Conservation (phyloP, 2,113 vertebrate species). For the Alexandromys fortis region DNA sequence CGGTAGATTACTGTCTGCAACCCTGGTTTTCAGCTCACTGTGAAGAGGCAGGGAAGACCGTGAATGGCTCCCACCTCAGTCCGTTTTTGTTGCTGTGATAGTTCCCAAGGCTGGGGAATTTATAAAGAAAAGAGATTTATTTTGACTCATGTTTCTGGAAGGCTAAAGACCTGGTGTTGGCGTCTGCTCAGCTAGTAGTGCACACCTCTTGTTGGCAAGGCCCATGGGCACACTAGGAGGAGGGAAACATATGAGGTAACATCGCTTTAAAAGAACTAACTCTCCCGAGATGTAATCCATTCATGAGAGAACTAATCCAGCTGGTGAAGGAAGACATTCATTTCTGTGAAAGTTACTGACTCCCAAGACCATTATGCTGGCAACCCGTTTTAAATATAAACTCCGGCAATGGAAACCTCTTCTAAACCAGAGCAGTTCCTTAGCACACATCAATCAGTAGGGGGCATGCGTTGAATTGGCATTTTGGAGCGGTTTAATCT, state of each 20-base stretch:
- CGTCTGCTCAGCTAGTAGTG: neutral
- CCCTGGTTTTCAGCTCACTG: neutral
- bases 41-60: neutral
- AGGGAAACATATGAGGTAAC: neutral
- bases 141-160: neutral
- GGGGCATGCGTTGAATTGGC: neutral
- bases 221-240: neutral
- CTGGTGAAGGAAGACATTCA: neutral
- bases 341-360: neutral
- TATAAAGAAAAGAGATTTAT: neutral
- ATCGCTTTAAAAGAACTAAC: neutral
- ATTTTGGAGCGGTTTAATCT: constrained; percentile 46
- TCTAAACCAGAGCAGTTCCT: constrained; percentile 22
- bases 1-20: constrained; percentile 43
- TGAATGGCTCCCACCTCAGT: neutral
- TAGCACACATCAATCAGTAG: neutral
- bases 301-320: neutral
- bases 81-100: neutral
- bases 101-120: neutral
- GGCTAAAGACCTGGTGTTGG: neutral
- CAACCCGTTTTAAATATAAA: neutral
- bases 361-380: neutral
- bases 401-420: neutral
- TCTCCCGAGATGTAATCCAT: neutral
- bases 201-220: neutral